Evolutionary conservation across 2,888 invertebrate genomes (phyloP), one percentile per base, ranked within the genome.

Genomic region (Calephelis perditalis): DNA sequence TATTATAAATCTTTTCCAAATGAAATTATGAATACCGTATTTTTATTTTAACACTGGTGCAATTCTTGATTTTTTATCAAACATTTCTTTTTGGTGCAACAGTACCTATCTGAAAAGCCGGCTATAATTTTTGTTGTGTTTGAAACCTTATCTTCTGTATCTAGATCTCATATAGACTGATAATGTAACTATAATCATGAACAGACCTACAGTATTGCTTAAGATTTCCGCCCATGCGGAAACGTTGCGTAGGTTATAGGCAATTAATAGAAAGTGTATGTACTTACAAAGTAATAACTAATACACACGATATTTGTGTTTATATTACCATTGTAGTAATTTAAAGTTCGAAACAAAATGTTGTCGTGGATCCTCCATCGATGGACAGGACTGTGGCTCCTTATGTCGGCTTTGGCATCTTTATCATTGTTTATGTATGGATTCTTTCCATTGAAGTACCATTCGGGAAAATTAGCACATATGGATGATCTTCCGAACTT

Each of bases 371-470:
- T 91, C 46, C 82, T 81, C 64, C 78, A 87, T 69, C 79, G 85
- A 73, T 91, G 90, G 91, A 84, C 84, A 58, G 74, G 82, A 65
- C 74, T 91, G 7, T 83, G 82, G 75, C 78, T 90, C 7, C 77
- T 91, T 59, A 71, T 86, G 57, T 72, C 78, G 66, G 83, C 79
- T 9, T 72, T 86, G 8, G 79, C 78, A 44, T 83, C 78, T 78
- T 69, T 92, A 26, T 69, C 79, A 61, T 71, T 93, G 55, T 94
- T 93, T 76, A 76, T 94, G 62, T 91, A 91, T 78, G 93, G 93
- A 54, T 94, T 92, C 80, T 93, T 94, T 69, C 93, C 93, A 56
- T 70, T 92, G 62, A 91, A 91, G 71, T 90, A 91, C 69, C 85
- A 89, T 75, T 84, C 91, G 69, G 87, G 87, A 63, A 83, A 79